Base-by-base conservation (phyloP, 2,113 vertebrate genomes). In the Toxotes chatareus region DNA sequence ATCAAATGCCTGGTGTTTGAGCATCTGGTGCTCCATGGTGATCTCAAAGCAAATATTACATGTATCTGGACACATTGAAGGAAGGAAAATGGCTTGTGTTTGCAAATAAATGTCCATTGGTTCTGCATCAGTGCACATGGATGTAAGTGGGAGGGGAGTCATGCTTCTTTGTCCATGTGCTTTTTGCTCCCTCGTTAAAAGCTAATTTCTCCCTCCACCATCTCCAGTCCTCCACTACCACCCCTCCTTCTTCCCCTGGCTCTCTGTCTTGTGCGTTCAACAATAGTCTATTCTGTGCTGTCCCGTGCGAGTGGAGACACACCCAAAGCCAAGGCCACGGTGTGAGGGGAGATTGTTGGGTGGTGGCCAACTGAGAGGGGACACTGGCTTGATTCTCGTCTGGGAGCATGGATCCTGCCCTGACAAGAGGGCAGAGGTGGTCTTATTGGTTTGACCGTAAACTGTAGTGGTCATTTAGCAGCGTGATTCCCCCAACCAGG, bases 251-350 rank as follows among this genome's bases (percentile, higher is more conserved):
- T 81, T 81, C 75, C 86, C 84, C 76, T 86, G 60, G 56, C 86
- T 82, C 76, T 85, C 83, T 73, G 85, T 92, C 90, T 91, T 93
- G 86, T 87, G 79, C 61, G 23, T 80, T 88, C 91, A 94, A 95
- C 93, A 94, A 94, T 94, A 93, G 92, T 84, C 92, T 92, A 93
- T 95, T 94, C 89, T 94, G 93, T 92, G 84, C 73, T 21, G 88
- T 93, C 91, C 92, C 89, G 81, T 93, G 89, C 82, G 67, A 92
- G 84, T 76, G 80, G 65, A 80, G 92, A 89, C 93, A 93, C 92
- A 91, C 92, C 94, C 94, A 88, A 74, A 90, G 92, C 89, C 92
- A 91, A 93, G 93, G 91, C 91, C 90, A 61, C 59, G 77, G 87
- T 71, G 87, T 75, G 49, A 89, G 89, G 87, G 90, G 90, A 92